Evolutionary conservation across 2,888 invertebrate genomes (phyloP), one percentile per base, ranked within the genome.

Genomic region (Euzophera pinguis): DNA sequence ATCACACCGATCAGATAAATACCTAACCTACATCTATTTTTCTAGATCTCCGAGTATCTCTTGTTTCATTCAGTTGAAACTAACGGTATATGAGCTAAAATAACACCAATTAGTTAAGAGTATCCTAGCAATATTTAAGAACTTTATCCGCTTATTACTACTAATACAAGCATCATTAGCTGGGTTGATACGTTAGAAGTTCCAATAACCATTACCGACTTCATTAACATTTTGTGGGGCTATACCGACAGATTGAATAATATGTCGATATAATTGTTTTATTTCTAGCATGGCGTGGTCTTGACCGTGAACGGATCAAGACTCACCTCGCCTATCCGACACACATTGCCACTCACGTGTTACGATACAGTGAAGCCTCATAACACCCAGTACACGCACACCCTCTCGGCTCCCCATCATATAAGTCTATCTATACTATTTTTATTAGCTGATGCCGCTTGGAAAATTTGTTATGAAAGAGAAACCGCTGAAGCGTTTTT

Each of bases 281-380:
- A 66, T 67, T 69, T 68, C 64, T 64, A 67, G 69, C 58, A 57
- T 55, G 63, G 74, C 77, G 62, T 81, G 84, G 78, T 77, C 86
- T 73, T 86, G 87, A 80, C 86, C 84, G 73, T 84, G 84, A 77
- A 73, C 69, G 64, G 63, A 61, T 61, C 69, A 65, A 73, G 43
- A 14, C 50, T 41, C 43, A 34, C 34, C 63, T 59, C 65, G 65
- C 62, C 67, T 64, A 64, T 58, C 60, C 57, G 67, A 63, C 68
- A 70, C 72, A 74, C 66, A 68, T 58, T 61, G 63, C 56, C 61
- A 55, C 60, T 68, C 73, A 69, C 75, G 72, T 73, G 75, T 65
- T 60, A 55, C 59, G 68, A 67, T 12, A 62, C 58, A 63, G 56
- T 58, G 85, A 87, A 88, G 81, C 85, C 87, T 73, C 71, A 73